phyloP scores from a whole-genome alignment of 2,888 invertebrate genomes.

The Patella pellucida region DNA sequence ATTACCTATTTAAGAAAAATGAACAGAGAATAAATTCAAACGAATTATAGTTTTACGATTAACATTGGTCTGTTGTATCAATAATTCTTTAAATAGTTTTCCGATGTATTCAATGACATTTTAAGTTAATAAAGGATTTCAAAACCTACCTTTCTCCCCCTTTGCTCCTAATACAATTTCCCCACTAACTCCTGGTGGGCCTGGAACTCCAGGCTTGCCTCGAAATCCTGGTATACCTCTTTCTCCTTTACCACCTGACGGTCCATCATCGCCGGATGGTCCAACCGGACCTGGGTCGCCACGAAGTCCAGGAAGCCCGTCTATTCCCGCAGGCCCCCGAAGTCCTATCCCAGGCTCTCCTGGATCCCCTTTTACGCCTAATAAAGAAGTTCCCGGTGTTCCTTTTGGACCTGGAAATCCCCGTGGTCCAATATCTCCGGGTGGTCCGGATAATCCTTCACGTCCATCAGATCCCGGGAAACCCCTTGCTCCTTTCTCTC shows the following conservation, averaged over 20 bases:
- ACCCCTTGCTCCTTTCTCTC: conserved; percentile 14
- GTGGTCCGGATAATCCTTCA: conserved; percentile 40
- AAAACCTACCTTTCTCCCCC: conserved; percentile 24
- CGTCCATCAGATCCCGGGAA: conserved; percentile 33
- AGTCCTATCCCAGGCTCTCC: conserved; percentile 20
- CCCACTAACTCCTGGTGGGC: conserved; percentile 22
- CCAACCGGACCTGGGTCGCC: conserved; percentile 19
- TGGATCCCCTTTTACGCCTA: conserved; percentile 18
- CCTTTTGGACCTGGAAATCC: conserved; percentile 40
- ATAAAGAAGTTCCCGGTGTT: conserved; percentile 12
- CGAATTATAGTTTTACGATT: too few species aligned
- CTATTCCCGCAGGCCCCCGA: conserved; percentile 5
- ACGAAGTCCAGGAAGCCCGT: conserved; percentile 14
- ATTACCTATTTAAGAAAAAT: not conserved
- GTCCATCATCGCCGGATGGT: conserved; percentile 11
- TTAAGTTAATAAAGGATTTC: not conserved
- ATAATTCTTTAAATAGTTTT: not conserved
- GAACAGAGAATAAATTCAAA: too few species aligned
- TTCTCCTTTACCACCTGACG: conserved; percentile 18
- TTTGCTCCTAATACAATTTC: conserved; percentile 23
- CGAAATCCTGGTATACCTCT: conserved; percentile 22
- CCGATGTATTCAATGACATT: too few species aligned
- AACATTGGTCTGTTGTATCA: too few species aligned
- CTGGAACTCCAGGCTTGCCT: conserved; percentile 24
- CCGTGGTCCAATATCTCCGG: conserved; percentile 34